phyloP scores from a whole-genome alignment of 2,113 vertebrate species.

The Pelecanoides urinatrix region DNA sequence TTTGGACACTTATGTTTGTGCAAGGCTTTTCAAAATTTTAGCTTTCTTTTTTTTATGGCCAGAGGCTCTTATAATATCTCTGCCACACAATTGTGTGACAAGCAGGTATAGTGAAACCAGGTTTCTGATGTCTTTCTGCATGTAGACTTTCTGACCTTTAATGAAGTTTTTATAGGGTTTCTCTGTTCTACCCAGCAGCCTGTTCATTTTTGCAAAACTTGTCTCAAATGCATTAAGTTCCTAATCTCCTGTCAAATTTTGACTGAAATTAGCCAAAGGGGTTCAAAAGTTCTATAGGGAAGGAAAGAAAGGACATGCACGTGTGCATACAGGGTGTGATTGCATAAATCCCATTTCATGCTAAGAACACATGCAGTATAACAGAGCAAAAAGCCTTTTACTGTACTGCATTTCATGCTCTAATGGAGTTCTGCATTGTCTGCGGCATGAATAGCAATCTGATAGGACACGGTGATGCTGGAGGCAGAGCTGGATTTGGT shows the following conservation, averaged over 20 bases:
- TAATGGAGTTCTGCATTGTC: background rate
- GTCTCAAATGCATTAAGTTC: background rate
- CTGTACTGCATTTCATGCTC: background rate
- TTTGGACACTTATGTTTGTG: background rate
- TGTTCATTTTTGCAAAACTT: background rate
- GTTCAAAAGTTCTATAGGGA: background rate
- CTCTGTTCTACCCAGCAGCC: background rate
- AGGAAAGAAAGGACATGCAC: background rate
- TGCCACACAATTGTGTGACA: background rate
- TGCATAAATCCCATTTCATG: background rate
- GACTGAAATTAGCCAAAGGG: background rate
- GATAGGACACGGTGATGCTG: background rate
- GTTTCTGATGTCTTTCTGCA: background rate
- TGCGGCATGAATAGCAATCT: background rate
- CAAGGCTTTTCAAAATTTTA: background rate
- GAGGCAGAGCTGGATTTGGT: background rate
- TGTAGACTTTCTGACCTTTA: background rate
- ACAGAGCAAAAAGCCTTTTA: slow-evolving; percentile 20
- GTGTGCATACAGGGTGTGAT: background rate
- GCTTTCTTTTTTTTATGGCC: background rate
- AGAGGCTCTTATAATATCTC: background rate
- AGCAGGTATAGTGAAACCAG: background rate
- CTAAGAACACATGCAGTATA: background rate
- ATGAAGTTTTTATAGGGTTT: background rate
- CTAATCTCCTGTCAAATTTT: background rate